Conservation (phyloP, 2,113 vertebrate genomes). For the Laticauda colubrina region DNA sequence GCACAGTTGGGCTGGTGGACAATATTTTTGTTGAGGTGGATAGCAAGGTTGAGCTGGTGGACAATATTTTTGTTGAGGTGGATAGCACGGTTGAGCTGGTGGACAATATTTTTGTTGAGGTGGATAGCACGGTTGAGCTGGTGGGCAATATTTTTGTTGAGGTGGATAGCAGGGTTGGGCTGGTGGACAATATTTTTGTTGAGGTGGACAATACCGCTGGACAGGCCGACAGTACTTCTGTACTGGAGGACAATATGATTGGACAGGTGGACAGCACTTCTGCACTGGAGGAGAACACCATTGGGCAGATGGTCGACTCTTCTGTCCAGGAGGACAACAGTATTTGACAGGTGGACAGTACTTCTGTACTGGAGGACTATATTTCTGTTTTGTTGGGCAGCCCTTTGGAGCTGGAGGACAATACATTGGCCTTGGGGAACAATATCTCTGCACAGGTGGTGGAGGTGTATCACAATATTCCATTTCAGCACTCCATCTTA, state of each 20-base stretch:
- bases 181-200: background rate
- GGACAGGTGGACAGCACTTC: background rate
- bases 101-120: background rate
- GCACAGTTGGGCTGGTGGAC: background rate
- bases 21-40: background rate
- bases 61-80: background rate
- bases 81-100: background rate
- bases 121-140: background rate
- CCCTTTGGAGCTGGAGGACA: background rate
- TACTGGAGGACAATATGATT: background rate
- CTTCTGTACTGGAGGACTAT: background rate
- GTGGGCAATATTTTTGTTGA: background rate
- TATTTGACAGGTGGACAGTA: background rate
- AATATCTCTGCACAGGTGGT: background rate
- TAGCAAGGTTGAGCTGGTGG: fast-evolving
- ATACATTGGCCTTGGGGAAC: background rate
- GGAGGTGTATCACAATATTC: background rate
- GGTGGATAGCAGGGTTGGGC: too few relatives aligned
- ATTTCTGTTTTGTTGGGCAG: background rate
- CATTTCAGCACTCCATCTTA: too few relatives aligned
- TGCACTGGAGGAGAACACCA: background rate
- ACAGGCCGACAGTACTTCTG: background rate
- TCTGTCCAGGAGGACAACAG: background rate
- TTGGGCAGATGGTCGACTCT: background rate
- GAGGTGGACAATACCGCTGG: background rate